Percentiles rank a stretch among this genome's conserved stretches.
Conservation (phyloP, 2,797 vertebrate species). For the Sciurus vulgaris region DNA sequence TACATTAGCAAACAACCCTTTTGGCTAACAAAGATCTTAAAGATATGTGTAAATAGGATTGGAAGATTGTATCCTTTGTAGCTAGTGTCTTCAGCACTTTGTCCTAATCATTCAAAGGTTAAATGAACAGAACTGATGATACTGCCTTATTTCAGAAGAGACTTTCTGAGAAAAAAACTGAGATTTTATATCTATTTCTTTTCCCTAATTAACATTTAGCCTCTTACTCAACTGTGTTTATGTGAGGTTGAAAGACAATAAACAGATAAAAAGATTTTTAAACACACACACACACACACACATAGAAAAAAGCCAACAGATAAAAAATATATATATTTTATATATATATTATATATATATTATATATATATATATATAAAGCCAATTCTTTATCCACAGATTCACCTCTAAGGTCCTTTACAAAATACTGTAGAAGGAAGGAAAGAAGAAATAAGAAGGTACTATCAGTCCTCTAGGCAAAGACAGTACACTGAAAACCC, state of each 20-base stretch:
- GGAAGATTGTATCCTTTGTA: background rate
- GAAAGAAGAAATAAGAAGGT: background rate
- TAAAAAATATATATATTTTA: too few species aligned
- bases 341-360: too few species aligned
- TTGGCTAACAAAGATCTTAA: constrained; percentile 49
- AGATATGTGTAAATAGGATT: background rate
- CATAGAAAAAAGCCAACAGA: too few species aligned
- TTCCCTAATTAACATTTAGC: constrained; percentile 19
- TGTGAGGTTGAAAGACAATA: background rate
- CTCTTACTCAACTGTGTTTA: constrained; percentile 39
- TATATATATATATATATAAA: too few species aligned
- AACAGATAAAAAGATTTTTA: background rate
- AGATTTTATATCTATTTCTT: constrained; percentile 30
- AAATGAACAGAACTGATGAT: constrained; percentile 12
- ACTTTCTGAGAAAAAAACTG: background rate
- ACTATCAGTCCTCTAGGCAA: constrained; percentile 2
- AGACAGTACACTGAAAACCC: constrained; percentile 34
- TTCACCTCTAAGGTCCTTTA: background rate
- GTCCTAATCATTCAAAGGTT: constrained; percentile 33
- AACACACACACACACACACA: too few species aligned
- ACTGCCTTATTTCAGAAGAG: constrained; percentile 17
- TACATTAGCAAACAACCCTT: background rate
- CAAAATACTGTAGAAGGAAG: background rate
- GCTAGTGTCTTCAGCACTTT: background rate
- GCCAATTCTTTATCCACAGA: background rate